phyloP scores from a whole-genome alignment of 2,113 vertebrate species.

The Bubalus kerabau region DNA sequence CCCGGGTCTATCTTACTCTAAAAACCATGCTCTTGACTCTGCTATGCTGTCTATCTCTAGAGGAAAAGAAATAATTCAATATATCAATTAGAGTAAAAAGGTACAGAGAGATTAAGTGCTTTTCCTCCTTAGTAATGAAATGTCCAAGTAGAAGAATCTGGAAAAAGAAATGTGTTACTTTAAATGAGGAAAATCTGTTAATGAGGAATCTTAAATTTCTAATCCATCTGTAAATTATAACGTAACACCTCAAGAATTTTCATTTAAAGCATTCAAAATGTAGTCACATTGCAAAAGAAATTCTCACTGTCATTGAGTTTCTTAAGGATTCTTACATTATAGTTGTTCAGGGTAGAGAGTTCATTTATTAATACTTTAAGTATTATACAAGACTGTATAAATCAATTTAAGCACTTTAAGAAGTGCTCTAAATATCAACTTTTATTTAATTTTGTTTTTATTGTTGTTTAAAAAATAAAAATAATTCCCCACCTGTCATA shows the following conservation, averaged over 20 bases:
- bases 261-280: constrained; percentile 41
- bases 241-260: constrained; percentile 42
- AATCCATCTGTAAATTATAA: constrained; percentile 28
- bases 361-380: constrained; percentile 35
- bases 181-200: constrained; percentile 36
- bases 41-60: background rate
- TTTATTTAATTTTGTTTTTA: background rate
- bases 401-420: background rate
- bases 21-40: background rate
- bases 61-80: background rate
- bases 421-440: constrained; percentile 4
- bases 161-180: background rate
- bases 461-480: constrained; percentile 2
- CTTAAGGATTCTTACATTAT: background rate
- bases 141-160: background rate
- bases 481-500: background rate
- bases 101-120: background rate
- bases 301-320: constrained; percentile 6
- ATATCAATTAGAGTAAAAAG: background rate
- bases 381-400: background rate
- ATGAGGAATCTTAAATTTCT: constrained; percentile 23
- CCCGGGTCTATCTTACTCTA: background rate
- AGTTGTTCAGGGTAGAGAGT: background rate
- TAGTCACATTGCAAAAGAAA: constrained; percentile 16
- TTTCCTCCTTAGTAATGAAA: background rate